Evolutionary conservation across 2,888 invertebrate species (phyloP).

Genomic region (Leucophora obtusa): DNA sequence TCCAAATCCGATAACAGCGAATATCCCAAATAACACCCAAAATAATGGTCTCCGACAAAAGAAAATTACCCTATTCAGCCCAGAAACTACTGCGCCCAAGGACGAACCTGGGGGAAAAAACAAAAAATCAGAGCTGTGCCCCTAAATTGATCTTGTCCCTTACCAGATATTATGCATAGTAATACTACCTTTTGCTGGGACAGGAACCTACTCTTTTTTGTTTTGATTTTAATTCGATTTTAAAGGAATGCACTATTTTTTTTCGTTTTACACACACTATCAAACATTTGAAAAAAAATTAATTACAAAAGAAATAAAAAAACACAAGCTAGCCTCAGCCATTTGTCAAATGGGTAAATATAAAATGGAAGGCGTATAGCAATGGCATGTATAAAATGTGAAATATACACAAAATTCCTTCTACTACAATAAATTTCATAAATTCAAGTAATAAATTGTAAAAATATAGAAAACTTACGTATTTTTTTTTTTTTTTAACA

Average conservation of each 20-base stretch:
- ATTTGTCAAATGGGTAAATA: constrained; percentile 38
- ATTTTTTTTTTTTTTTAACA: too few relatives aligned
- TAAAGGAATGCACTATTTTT: constrained; percentile 43
- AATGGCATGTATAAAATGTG: constrained; percentile 1
- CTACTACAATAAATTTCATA: background rate
- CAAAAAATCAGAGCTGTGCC: too few relatives aligned
- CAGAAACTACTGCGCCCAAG: too few relatives aligned
- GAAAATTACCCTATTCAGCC: too few relatives aligned
- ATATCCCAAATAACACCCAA: too few relatives aligned
- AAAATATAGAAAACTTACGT: background rate
- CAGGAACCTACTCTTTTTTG: background rate
- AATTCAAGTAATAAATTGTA: background rate
- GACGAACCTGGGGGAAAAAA: too few relatives aligned
- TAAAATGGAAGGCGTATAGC: constrained; percentile 45
- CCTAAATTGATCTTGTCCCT: too few relatives aligned
- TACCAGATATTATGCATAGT: too few relatives aligned
- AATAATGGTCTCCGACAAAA: too few relatives aligned
- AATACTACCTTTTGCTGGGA: too few relatives aligned
- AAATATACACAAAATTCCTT: background rate
- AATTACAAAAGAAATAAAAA: constrained; percentile 18
- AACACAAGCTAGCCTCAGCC: constrained; percentile 28
- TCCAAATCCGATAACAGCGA: too few relatives aligned
- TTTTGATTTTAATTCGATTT: constrained; percentile 36
- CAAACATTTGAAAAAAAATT: background rate
- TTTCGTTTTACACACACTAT: constrained; percentile 10